Evolutionary conservation across 1,140 invertebrate genomes (phyloP), one percentile per base, ranked within the genome.

Genomic region (Euwallacea similis): DNA sequence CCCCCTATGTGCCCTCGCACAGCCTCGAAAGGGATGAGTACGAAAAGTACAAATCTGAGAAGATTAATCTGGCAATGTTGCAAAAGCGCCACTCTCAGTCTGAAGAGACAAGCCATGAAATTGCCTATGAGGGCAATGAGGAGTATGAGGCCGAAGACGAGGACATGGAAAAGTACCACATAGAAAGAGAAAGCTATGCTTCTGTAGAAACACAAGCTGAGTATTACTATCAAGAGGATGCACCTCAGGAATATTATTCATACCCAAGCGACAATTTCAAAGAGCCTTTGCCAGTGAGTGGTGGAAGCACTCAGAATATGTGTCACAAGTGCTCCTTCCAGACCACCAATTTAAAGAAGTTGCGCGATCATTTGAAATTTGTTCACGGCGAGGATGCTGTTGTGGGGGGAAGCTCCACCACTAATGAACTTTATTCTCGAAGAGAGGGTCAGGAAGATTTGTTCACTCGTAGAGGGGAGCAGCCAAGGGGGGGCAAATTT

Each of bases 281-380:
- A 43, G 50, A 61, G 13, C 67, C 58, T 13, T n/a, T 7, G 13
- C 65, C 65, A 9, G 33, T n/a, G 15, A 15, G 7, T 3, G 11
- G 15, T 10, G 9, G 6, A 6, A 50, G 43, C 13, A 47, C 11
- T 15, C 63, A 66, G 33, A 72, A 21, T 21, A 72, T 62, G 65
- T 72, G 71, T 47, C 65, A 61, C 16, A 67, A 63, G 59, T 72
- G 71, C 42, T 67, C 71, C 4, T 72, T 72, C 13, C 71, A 72
- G 66, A 72, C 71, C 8, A 62, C 64, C 13, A 74, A 74, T 53
- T 47, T 66, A 7, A 74, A 76, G 11, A 72, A 69, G 13, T 43
- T 74, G 4, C 64, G 63, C 56, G 65, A 66, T 16, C 75, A 76
- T 73, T 62, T 76, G 11, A 53, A 62, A 41, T 69, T 72, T 44